Conservation (phyloP, 2,113 vertebrate genomes). For the Phodopus roborovskii region DNA sequence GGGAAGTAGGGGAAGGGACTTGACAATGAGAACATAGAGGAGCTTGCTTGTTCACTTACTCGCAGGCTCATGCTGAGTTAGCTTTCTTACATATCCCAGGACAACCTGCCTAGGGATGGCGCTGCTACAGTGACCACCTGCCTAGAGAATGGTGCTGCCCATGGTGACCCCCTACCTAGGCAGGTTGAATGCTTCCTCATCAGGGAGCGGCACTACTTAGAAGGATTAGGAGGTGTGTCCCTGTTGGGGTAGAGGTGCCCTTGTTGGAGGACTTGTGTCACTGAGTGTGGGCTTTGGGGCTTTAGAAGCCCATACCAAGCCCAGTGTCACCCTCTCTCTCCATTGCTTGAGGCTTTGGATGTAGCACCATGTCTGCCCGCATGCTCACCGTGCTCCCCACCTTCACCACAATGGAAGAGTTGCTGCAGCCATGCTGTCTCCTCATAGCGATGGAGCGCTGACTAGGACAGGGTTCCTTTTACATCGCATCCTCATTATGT, state of each 20-base stretch:
- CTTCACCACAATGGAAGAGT: neutral
- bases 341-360: no score
- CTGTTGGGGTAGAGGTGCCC: neutral
- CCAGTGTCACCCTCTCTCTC: neutral
- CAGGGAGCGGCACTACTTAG: neutral
- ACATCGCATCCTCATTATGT: neutral
- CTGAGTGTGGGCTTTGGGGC: neutral
- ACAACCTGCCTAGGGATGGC: neutral
- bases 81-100: neutral
- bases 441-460: neutral
- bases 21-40: neutral
- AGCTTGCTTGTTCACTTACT: no score
- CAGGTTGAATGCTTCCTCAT: neutral
- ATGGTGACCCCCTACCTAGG: neutral
- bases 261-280: neutral
- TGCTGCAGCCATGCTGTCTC: neutral
- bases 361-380: neutral
- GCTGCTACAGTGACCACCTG: neutral
- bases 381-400: neutral
- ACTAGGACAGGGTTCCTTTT: neutral
- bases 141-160: neutral
- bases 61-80: neutral
- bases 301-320: neutral
- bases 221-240: neutral
- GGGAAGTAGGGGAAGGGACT: neutral